Evolutionary conservation across 1,140 invertebrate species (phyloP).

Genomic region (Drosophila aff.): DNA sequence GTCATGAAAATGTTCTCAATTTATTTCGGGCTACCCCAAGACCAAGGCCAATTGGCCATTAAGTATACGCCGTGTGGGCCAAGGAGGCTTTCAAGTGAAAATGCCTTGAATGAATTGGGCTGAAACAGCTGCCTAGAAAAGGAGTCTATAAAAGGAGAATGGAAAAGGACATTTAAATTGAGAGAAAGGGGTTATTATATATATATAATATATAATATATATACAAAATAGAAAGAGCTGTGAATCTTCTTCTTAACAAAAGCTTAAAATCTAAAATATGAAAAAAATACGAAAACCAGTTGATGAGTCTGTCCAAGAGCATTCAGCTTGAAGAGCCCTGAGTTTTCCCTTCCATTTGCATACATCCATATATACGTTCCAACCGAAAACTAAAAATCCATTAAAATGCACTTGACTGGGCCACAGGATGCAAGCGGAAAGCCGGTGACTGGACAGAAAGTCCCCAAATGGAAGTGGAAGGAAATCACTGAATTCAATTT

Average conservation of each 20-base stretch:
- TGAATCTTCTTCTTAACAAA: too few relatives aligned
- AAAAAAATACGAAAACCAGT: background rate
- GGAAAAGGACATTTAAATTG: background rate
- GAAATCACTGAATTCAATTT: slow-evolving; percentile 80
- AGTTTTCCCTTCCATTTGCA: slow-evolving; percentile 12
- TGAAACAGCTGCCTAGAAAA: slow-evolving; percentile 16
- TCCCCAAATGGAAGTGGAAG: slow-evolving; percentile 26
- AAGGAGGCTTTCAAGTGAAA: slow-evolving; percentile 4
- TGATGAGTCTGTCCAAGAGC: background rate
- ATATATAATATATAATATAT: too few relatives aligned
- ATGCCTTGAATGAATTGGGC: slow-evolving; percentile 10
- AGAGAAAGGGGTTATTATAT: background rate
- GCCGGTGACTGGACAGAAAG: slow-evolving; percentile 6
- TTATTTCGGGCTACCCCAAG: slow-evolving; percentile 8
- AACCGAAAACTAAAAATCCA: slow-evolving; percentile 42
- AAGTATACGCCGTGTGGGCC: slow-evolving; percentile 44
- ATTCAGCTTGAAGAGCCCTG: background rate
- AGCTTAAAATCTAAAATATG: background rate
- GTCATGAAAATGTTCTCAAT: slow-evolving; percentile 40
- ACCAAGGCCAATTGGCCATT: slow-evolving; percentile 43
- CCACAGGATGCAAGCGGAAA: slow-evolving; percentile 42
- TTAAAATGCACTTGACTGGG: slow-evolving; percentile 72
- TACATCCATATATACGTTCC: background rate
- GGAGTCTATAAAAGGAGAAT: background rate
- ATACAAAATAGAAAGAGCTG: too few relatives aligned